Percentiles rank a stretch among this genome's conserved stretches.
Conservation (phyloP, 2,113 vertebrate genomes). For the Anthoscopus minutus region DNA sequence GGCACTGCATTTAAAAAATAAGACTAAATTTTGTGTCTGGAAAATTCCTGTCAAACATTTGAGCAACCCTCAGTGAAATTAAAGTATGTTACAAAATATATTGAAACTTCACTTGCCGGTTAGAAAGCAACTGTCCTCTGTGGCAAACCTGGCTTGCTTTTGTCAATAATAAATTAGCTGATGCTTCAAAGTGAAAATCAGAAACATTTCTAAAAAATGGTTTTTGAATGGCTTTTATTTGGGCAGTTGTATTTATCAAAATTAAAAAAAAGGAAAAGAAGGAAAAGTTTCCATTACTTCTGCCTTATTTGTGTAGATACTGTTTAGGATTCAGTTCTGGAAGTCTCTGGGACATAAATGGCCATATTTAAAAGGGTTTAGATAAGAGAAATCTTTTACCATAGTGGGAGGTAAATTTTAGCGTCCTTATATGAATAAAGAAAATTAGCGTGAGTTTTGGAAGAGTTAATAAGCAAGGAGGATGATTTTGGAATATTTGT, state of each 20-base stretch:
- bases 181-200: background rate
- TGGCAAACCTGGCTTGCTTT: background rate
- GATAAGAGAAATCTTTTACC: background rate
- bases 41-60: background rate
- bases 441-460: constrained; percentile 1
- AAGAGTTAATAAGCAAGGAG: background rate
- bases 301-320: background rate
- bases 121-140: background rate
- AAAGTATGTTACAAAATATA: background rate
- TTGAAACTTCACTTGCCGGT: background rate
- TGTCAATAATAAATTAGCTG: background rate
- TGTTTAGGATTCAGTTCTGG: background rate
- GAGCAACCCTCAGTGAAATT: background rate
- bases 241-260: background rate
- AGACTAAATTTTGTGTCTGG: background rate
- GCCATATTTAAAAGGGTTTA: background rate
- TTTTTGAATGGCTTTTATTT: background rate
- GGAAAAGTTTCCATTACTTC: background rate
- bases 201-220: background rate
- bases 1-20: background rate
- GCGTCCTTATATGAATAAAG: background rate
- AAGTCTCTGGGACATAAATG: background rate
- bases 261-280: rapidly evolving
- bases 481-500: background rate
- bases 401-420: background rate